Base-by-base conservation (phyloP, 2,113 vertebrate genomes). In the Phyllostomus discolor region DNA sequence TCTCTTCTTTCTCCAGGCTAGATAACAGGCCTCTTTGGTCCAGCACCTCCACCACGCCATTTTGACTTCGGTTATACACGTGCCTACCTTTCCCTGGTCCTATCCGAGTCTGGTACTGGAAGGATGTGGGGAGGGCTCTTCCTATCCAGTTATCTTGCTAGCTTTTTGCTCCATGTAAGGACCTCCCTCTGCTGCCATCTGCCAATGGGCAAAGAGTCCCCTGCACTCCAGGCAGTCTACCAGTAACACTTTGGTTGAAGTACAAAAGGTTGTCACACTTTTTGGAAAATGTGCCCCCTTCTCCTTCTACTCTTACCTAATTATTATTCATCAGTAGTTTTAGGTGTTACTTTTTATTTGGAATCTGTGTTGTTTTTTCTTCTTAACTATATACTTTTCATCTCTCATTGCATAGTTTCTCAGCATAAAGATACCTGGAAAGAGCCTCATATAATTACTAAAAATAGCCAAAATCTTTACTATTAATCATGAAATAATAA, bases 311-410 rank as follows among this genome's bases (percentile, higher is more conserved):
- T 92, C 0, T 78, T 92, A 92, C 41, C 46, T 78, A 88, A 90
- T 43, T 85, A 67, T 46, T 84, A 57, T 14, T 35, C 31, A 54
- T 88, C 57, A 78, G 33, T 62, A 48, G 8, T 92, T 93, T 82
- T 28, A 50, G 66, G 38, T 84, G 4, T 79, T 87, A 76, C 38
- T 84, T 94, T 95, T 95, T 92, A 87, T 87, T 95, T 93, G 73
- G 67, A 75, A 46, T 80, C 66, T 43, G 10, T 64, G 17, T 7
- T 19, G 24, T 19, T 87, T 64, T 94, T 80, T 62, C 17, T 69
- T 72, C 41, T 84, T 80, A 92, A 66, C 52, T 78, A 15, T 57
- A 57, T 85, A 80, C 48, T 94, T 95, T 88, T 69, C 50, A 79
- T 66, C 52, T 90, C 16, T 91, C 26, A 69, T 81, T 46, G 62